Evolutionary conservation across 2,888 invertebrate species (phyloP), one percentile per base, ranked within the genome.

Genomic region (Apotomis turbidana): DNA sequence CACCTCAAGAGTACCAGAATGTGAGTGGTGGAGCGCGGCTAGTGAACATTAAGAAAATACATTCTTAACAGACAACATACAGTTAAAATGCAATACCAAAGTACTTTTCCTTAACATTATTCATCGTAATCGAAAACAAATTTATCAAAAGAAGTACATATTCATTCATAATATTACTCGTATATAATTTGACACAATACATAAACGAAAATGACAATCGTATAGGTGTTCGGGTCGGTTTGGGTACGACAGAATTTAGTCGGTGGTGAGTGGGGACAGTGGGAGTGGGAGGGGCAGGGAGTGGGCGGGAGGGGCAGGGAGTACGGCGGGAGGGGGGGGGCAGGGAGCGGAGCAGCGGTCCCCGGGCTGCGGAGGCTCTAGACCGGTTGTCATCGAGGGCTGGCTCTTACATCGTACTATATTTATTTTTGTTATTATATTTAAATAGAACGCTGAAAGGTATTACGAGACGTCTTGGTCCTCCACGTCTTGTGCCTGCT

Each of bases 391-490:
- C 87, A 87, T 87, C 81, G 87, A 86, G 89, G 90, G 90, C 89
- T 87, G 90, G 91, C 85, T 90, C 90, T 90, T 90, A 90, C 87
- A 88, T 90, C 87, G 87, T 90, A 90, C 91, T 93, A 91, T 91
- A 91, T 90, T 92, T 89, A 91, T 90, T 90, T 90, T 89, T 93
- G 87, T 85, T 89, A 88, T 89, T 86, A 90, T 89, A 91, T 89
- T 90, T 88, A 88, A 90, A 87, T 86, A 86, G 85, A 85, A 83
- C 83, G 88, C 84, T 84, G 82, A 84, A 86, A 83, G 84, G 85
- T 87, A 96, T 98, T 98, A 98, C 97, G 98, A 98, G 94, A 97
- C 97, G 94, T 98, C 98, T 94, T 98, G 98, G 93, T 98, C 98
- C 92, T 98, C 98, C 87, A 96, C 97, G 93, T 98, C 98, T 93